Conservation (phyloP, 1,140 invertebrate genomes). For the Drosophila rhopaloa region DNA sequence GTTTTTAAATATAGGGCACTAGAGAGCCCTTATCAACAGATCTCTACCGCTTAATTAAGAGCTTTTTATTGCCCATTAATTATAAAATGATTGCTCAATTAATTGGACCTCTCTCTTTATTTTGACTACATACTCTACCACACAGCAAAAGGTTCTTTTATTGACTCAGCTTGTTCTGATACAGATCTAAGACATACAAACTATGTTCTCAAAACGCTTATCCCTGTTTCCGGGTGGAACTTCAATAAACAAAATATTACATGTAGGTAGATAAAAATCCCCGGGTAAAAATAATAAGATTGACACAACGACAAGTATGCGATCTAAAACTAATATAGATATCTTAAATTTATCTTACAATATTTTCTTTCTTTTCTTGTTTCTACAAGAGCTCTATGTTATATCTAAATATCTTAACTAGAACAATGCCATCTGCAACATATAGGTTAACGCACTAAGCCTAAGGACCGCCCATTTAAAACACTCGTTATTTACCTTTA, state of each 20-base stretch:
- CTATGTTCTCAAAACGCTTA: too few species aligned
- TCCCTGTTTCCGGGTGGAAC: too few species aligned
- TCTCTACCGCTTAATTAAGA: not conserved
- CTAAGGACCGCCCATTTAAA: slow-evolving; percentile 14
- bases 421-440: too few species aligned
- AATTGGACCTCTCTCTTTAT: not conserved
- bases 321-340: not conserved
- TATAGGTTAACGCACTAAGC: not conserved
- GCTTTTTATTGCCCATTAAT: not conserved
- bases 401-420: too few species aligned
- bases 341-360: too few species aligned
- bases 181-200: not conserved
- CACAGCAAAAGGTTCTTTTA: not conserved
- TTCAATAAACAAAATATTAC: not conserved
- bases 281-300: not conserved
- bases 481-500: slow-evolving; percentile 12
- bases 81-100: not conserved
- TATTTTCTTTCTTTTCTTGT: not conserved
- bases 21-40: not conserved
- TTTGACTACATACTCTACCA: not conserved
- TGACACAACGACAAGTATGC: not conserved
- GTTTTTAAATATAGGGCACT: too few species aligned
- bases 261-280: not conserved
- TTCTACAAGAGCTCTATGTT: not conserved
- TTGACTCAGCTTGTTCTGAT: slow-evolving; percentile 22